Evolutionary conservation across 2,797 vertebrate species (phyloP), one percentile per base, ranked within the genome.

Genomic region (Coreius guichenoti): DNA sequence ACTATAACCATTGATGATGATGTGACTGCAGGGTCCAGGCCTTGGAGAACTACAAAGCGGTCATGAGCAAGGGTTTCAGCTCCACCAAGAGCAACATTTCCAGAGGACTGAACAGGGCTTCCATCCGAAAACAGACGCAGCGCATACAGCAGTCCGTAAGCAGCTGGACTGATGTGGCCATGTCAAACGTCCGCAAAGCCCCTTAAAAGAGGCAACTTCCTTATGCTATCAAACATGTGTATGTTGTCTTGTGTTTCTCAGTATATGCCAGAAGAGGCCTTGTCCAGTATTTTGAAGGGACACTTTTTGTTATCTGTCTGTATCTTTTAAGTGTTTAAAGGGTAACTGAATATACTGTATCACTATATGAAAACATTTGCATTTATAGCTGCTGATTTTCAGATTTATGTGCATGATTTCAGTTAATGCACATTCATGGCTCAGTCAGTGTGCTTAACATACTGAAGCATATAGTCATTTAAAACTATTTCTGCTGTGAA

Each of bases 121-220:
- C 94, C 76, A 89, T 95, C 88, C 88, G 87, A 0, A 92, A 90
- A 54, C 89, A 91, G 88, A 94, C 94, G 67, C 72, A 89, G 0
- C 86, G 85, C 26, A 61, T 95, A 51, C 93, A 94, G 5, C 83
- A 91, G 89, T 88, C 86, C 0, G 19, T 95, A 82, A 93, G 92
- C 80, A 91, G 90, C 81, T 95, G 93, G 95, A 94, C 93, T 47
- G 87, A 94, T 84, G 89, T 89, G 43, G 91, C 94, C 61, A 89
- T 91, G 79, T 92, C 89, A 84, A 93, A 88, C 81, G 82, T 95
- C 83, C 83, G 82, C 84, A 95, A 95, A 86, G 76, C 91, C 70
- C 92, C 91, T 88, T 94, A 86, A 94, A 79, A 9, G n/a, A 58
- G 4, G 29, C 47, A 4, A 23, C 19, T 54, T 65, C 51, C 47